Percentiles rank a stretch among this genome's conserved stretches.
phyloP scores from a whole-genome alignment of 2,888 invertebrate genomes.

The Chrysina gloriosa region DNA sequence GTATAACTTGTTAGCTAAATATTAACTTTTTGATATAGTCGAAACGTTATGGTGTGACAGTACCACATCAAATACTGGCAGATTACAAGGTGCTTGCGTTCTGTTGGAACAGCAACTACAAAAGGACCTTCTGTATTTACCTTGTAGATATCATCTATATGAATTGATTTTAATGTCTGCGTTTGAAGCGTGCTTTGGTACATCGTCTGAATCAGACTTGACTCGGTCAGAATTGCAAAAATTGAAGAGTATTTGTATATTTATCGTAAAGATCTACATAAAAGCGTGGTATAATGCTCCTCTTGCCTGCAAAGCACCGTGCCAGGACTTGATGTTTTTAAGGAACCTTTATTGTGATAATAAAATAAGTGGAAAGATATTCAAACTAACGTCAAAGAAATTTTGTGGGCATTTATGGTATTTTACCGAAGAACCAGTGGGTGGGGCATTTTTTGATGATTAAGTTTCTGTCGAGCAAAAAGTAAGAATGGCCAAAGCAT shows the following conservation, averaged over 20 bases:
- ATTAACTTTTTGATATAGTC: too few relatives aligned
- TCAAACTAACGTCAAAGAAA: neutral
- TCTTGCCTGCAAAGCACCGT: neutral
- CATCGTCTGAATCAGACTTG: neutral
- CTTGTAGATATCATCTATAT: too few relatives aligned
- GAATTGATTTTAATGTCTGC: too few relatives aligned
- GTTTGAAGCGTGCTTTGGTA: too few relatives aligned
- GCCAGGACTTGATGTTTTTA: conserved; percentile 1
- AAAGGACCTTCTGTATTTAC: too few relatives aligned
- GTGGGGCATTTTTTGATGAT: conserved; percentile 2
- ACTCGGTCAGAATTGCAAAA: neutral
- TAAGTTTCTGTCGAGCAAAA: neutral
- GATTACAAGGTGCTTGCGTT: too few relatives aligned
- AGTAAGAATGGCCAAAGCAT: conserved; percentile 6
- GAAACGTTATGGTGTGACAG: too few relatives aligned
- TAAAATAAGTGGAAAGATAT: neutral
- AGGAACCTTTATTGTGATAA: neutral
- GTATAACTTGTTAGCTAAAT: too few relatives aligned
- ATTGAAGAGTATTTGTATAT: too few relatives aligned
- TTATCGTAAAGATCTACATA: neutral
- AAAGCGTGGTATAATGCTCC: neutral
- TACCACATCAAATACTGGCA: too few relatives aligned
- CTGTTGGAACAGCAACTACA: too few relatives aligned
- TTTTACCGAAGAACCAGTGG: neutral
- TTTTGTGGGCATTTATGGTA: too few relatives aligned